Conservation (phyloP, 2,888 invertebrate genomes). For the Hofmannophila pseudospretella region DNA sequence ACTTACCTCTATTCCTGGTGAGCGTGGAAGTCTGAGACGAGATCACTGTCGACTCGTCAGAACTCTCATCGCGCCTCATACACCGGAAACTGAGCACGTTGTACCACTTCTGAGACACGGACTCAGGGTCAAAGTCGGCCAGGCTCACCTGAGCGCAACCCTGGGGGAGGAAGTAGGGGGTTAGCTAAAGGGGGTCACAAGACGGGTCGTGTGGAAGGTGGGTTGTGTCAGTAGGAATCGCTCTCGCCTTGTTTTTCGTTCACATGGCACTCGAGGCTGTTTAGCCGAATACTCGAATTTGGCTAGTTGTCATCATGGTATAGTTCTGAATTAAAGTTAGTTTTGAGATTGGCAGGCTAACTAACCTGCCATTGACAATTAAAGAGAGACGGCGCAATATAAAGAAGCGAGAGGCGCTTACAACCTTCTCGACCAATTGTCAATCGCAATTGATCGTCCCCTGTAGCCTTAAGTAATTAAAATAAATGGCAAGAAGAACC, state of each 20-base stretch:
- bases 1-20: conserved; percentile 89
- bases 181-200: not conserved
- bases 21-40: conserved; percentile 97
- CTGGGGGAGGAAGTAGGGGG: conserved; percentile 65
- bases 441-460: too few species aligned
- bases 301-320: conserved; percentile 70
- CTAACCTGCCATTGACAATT: too few species aligned
- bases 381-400: too few species aligned
- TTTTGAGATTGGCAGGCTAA: too few species aligned
- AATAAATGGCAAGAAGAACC: too few species aligned
- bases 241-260: conserved; percentile 61
- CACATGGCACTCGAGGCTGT: conserved; percentile 71
- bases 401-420: too few species aligned
- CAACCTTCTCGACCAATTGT: too few species aligned
- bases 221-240: conserved; percentile 55
- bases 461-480: too few species aligned
- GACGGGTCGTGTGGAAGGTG: not conserved
- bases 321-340: too few species aligned
- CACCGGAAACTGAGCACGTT: conserved; percentile 87
- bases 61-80: conserved; percentile 89
- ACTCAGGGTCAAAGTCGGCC: conserved; percentile 94
- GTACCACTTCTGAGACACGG: conserved; percentile 93
- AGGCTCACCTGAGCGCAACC: conserved; percentile 97
- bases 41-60: conserved; percentile 97
- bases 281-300: conserved; percentile 72